These are phyloP conservation scores for Magallana gigas DNA, from an alignment of 1,140 invertebrate species.

Conservation along the genomic window DNA sequence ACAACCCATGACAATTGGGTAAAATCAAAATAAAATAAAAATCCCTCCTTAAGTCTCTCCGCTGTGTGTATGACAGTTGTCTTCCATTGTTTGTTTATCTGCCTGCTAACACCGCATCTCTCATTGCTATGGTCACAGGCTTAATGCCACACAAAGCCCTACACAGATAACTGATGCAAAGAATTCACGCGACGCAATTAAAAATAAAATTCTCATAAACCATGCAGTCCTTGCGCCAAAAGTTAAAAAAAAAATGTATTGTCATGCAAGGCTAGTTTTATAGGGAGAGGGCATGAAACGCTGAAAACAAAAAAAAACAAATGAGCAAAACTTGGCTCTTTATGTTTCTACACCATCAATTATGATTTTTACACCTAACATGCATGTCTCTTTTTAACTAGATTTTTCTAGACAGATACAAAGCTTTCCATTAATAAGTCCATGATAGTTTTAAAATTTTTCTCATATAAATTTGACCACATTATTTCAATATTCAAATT, in stretches of 20 bases:
- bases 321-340: background rate
- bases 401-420: background rate
- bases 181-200: background rate
- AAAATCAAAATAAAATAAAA: background rate
- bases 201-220: slow-evolving; percentile 5
- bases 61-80: background rate
- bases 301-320: background rate
- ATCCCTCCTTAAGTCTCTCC: background rate
- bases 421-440: background rate
- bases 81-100: background rate
- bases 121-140: background rate
- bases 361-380: slow-evolving; percentile 1
- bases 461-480: background rate
- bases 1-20: background rate
- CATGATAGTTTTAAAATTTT: background rate
- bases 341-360: background rate
- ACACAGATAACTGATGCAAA: background rate
- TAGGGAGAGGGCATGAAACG: background rate
- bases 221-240: background rate
- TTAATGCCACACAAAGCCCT: background rate
- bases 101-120: background rate
- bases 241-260: background rate
- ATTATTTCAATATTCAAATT: background rate
- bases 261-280: background rate
- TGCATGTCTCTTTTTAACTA: background rate